Conservation (phyloP, 2,113 vertebrate genomes). For the Scolopax mira region DNA sequence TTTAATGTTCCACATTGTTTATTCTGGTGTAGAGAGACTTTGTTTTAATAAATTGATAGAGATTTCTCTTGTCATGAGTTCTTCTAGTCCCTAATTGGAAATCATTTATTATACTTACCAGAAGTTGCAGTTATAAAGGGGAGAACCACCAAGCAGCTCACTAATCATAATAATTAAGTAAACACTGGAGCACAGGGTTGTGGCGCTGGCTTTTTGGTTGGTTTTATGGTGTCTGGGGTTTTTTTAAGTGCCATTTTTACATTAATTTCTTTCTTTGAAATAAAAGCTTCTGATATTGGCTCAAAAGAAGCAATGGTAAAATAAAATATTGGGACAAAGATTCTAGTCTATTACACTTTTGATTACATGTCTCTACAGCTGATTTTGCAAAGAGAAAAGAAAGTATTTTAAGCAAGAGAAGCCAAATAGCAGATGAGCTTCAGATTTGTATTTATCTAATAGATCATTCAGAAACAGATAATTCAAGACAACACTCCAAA, state of each 20-base stretch:
- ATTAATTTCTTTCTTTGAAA: background rate
- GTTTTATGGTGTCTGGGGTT: background rate
- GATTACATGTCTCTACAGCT: background rate
- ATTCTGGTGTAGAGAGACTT: background rate
- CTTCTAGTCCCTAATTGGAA: slow-evolving; percentile 36
- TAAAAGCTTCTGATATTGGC: background rate
- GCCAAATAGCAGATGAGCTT: background rate
- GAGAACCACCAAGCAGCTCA: background rate
- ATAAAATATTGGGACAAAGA: background rate
- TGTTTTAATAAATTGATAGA: slow-evolving; percentile 1
- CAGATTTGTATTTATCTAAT: background rate
- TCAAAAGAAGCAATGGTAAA: background rate
- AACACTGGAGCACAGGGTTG: background rate
- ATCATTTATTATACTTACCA: background rate
- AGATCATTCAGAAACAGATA: background rate
- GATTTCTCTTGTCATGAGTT: background rate
- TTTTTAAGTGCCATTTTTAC: background rate
- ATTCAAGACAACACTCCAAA: background rate
- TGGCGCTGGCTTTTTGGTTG: background rate
- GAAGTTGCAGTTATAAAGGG: background rate
- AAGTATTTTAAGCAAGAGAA: background rate
- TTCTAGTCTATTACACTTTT: background rate
- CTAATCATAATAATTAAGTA: background rate
- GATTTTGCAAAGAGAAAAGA: background rate
- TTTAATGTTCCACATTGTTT: slow-evolving; percentile 5